Base-by-base conservation (phyloP, 2,888 invertebrate genomes). In the Latrodectus hesperus region DNA sequence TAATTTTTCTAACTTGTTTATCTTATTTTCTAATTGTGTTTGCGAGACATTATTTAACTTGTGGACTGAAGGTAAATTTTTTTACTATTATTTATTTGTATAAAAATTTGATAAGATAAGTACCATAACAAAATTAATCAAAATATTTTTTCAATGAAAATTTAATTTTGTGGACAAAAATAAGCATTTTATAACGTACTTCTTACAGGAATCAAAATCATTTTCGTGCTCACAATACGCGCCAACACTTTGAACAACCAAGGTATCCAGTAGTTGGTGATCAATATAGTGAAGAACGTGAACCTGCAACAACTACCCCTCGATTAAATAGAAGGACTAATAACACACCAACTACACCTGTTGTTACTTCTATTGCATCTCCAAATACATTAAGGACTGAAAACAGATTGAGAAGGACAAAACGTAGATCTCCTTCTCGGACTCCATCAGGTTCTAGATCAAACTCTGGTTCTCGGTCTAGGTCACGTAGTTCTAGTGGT, bases 401-500 rank as follows among this genome's bases (percentile, higher is more conserved):
- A 70, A 87, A 85, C 51, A 73, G 88, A 67, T 77, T 77, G 11
- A 77, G 84, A 65, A 82, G 81, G 75, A 79, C 83, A 51, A 88
- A 82, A 84, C 86, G 80, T 55, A 65, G 90, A 84, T 91, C 91
- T 9, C 88, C 91, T 71, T 90, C 91, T 10, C 90, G 91, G 64
- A 91, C 91, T 16, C 90, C 90, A 9, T 89, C 90, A 9, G 80
- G 90, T 52, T 89, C 92, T 49, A 90, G 91, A 38, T 86, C 85
- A 3, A 80, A 79, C 70, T 92, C 92, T 5, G 91, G 91, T 71
- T 91, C 92, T 68, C 90, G 90, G 73, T 90, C 90, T 49, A 87
- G 90, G 49, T 90, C 90, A 88, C 91, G 90, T 90, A 91, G 91
- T 91, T 91, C 90, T 90, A 91, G 90, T 90, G 91, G 91, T 75